phyloP scores from a whole-genome alignment of 2,797 vertebrate species.

The Varecia variegata region DNA sequence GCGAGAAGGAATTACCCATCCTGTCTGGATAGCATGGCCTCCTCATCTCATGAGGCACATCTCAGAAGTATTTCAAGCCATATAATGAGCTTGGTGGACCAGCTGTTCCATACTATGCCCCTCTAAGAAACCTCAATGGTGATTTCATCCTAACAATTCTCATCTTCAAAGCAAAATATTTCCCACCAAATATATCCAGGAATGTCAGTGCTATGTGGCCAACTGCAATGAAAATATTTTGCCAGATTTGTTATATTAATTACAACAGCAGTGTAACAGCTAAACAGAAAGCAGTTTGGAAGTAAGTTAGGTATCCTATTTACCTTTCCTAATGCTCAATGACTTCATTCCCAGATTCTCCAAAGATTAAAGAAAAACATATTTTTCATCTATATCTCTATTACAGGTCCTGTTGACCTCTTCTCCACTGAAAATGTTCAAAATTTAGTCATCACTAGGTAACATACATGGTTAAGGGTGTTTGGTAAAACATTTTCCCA shows the following conservation, averaged over 20 bases:
- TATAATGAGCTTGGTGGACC: background rate
- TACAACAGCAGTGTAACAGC: background rate
- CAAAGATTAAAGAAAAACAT: background rate
- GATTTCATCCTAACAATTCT: background rate
- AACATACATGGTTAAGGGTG: background rate
- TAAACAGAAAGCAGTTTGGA: slow-evolving; percentile 30
- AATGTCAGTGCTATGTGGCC: background rate
- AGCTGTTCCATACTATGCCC: background rate
- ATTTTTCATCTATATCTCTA: background rate
- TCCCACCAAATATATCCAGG: background rate
- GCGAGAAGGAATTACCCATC: background rate
- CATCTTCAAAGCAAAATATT: slow-evolving; percentile 51
- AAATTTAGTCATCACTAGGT: background rate
- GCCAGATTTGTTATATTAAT: slow-evolving; percentile 4
- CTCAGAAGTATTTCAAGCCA: slow-evolving; percentile 14
- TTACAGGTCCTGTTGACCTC: background rate
- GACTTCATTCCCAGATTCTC: background rate
- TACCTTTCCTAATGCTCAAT: background rate
- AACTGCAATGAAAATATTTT: background rate
- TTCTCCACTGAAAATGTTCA: background rate
- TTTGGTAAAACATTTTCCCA: background rate
- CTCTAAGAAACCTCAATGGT: background rate
- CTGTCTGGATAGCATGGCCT: background rate
- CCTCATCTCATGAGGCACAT: background rate
- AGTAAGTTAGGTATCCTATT: background rate